Conservation (phyloP, 1,140 invertebrate species). For the Leucophenga varia region DNA sequence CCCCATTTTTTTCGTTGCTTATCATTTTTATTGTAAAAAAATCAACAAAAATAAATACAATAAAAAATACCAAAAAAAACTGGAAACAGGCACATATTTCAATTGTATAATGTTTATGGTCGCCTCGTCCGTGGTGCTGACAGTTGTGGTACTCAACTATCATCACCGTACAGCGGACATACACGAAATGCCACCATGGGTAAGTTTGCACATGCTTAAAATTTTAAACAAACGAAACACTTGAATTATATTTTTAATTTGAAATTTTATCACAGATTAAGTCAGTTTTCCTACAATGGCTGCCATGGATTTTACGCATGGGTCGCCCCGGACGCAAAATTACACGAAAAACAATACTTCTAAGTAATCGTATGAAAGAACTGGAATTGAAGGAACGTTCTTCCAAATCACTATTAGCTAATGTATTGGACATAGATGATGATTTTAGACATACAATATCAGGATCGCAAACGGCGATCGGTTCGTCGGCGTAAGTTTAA, state of each 20-base stretch:
- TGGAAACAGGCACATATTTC: slow-evolving; percentile 89
- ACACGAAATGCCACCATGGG: slow-evolving; percentile 95
- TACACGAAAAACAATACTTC: slow-evolving; percentile 84
- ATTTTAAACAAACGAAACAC: background rate
- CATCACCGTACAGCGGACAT: slow-evolving; percentile 96
- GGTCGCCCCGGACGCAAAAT: slow-evolving; percentile 92
- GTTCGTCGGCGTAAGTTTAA: slow-evolving; percentile 52
- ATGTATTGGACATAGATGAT: slow-evolving; percentile 93
- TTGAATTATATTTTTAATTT: slow-evolving; percentile 6
- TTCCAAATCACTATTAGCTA: slow-evolving; percentile 90
- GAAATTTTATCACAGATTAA: slow-evolving; percentile 69
- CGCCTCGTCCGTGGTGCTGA: slow-evolving; percentile 95
- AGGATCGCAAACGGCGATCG: slow-evolving; percentile 60
- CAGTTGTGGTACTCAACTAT: slow-evolving; percentile 97
- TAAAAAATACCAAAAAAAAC: slow-evolving; percentile 3
- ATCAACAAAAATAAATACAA: no score
- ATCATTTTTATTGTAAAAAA: no score
- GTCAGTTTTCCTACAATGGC: slow-evolving; percentile 91
- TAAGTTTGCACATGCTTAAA: slow-evolving; percentile 61
- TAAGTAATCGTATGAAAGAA: slow-evolving; percentile 85
- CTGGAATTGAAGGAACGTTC: slow-evolving; percentile 89
- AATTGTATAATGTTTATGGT: slow-evolving; percentile 99
- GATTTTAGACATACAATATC: slow-evolving; percentile 74
- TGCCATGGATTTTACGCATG: slow-evolving; percentile 94
- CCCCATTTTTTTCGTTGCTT: no score